Percentiles rank a stretch among this genome's conserved stretches.
Evolutionary conservation across 92 coral and sea anemone genomes (phyloP).

Genomic region (Phenganax stokvisi): DNA sequence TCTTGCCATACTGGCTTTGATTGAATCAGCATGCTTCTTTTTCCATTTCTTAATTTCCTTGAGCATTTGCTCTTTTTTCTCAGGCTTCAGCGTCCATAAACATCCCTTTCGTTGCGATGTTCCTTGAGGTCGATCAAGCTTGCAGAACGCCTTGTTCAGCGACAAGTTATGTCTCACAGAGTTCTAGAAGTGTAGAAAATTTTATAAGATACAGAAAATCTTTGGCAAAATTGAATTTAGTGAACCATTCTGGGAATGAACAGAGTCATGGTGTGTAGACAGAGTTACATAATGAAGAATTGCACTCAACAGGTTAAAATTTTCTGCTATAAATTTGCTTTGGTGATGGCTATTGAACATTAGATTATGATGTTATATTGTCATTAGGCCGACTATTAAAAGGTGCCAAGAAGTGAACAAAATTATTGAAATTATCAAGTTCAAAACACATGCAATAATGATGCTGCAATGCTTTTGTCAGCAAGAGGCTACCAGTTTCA

Average conservation of each 20-base stretch:
- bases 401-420: background rate
- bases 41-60: slow-evolving; percentile 98
- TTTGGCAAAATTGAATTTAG: too few relatives aligned
- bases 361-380: too few relatives aligned
- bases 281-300: too few relatives aligned
- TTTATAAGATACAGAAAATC: too few relatives aligned
- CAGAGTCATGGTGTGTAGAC: too few relatives aligned
- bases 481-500: background rate
- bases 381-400: too few relatives aligned
- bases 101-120: slow-evolving; percentile 99
- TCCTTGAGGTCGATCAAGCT: slow-evolving; percentile 95
- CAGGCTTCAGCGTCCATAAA: slow-evolving; percentile 93
- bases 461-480: background rate
- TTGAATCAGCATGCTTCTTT: slow-evolving; percentile 94
- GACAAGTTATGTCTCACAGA: slow-evolving; percentile 95
- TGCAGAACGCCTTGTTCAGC: slow-evolving; percentile 96
- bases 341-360: too few relatives aligned
- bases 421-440: background rate
- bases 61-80: slow-evolving; percentile 92
- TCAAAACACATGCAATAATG: too few relatives aligned
- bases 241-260: too few relatives aligned
- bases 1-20: slow-evolving; percentile 96
- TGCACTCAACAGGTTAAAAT: too few relatives aligned
- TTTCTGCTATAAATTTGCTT: too few relatives aligned
- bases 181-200: slow-evolving; percentile 49